phyloP scores from a whole-genome alignment of 2,113 vertebrate species.

The Notiomystis cincta region DNA sequence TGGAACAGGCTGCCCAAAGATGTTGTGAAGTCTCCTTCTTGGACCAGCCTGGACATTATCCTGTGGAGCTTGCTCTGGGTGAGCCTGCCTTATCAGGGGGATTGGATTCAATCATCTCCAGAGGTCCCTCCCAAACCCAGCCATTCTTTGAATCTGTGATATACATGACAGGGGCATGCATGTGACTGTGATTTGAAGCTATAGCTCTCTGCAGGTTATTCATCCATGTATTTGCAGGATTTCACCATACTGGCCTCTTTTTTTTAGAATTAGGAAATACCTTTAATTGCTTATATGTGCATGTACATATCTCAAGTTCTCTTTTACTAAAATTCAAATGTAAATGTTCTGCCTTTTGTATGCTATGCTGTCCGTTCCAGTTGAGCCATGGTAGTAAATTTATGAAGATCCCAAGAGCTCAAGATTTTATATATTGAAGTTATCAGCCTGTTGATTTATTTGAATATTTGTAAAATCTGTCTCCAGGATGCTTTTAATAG shows the following conservation, averaged over 20 bases:
- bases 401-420: slow-evolving; percentile 43
- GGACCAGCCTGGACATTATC: neutral
- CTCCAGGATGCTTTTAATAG: slow-evolving; percentile 2
- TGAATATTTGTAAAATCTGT: slow-evolving; percentile 54
- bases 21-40: neutral
- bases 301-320: neutral
- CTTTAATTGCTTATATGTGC: neutral
- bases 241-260: neutral
- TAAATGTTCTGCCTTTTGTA: neutral
- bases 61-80: neutral
- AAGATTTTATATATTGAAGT: slow-evolving; percentile 48
- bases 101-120: neutral
- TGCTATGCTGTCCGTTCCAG: neutral
- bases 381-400: slow-evolving; percentile 43
- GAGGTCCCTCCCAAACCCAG: neutral
- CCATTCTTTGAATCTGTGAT: neutral
- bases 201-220: neutral
- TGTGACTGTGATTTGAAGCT: neutral
- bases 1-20: neutral
- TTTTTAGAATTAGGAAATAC: neutral
- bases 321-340: neutral
- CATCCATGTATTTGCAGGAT: neutral
- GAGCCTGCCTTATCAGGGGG: neutral
- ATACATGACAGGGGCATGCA: neutral
- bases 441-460: slow-evolving; percentile 55